Evolutionary conservation across 2,888 invertebrate species (phyloP), one percentile per base, ranked within the genome.

Genomic region (Tetrapedia diversipes): DNA sequence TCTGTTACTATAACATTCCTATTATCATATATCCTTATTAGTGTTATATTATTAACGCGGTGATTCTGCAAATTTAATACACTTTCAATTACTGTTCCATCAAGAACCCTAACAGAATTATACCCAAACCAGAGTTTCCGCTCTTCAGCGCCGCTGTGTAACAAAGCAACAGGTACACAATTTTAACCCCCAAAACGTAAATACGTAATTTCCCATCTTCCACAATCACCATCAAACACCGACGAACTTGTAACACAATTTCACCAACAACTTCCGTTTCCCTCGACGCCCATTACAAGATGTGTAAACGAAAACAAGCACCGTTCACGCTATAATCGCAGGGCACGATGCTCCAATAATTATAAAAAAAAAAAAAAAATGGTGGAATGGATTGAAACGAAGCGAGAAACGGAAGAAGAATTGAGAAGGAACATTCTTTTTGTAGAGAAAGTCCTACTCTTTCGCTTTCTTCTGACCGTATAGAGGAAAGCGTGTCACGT

Each of bases 401-500:
- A 19, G 7, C 69, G 66, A 69, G 72, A 63, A 41, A 49, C 10
- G 16, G 19, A 24, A 27, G 10, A 27, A 37, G 24, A 24, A 68
- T 27, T 16, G 54, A 32, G 34, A 57, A 29, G 24, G 22, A 45
- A 19, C 51, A 29, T 32, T 49, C 29, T 53, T 14, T 29, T 19
- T 11, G 8, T 16, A 51, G 39, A 32, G n/a, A 14, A 39, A 22
- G 41, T 54, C 32, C 27, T 64, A 51, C 75, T 73, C 32, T 66
- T 49, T 53, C 39, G 34, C 34, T 41, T 45, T 39, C 51, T 75
- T 61, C 67, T 72, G 49, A 51, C 19, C 61, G 76, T 27, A 24
- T n/a, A 19, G 74, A 53, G 60, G 72, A 70, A 69, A 56, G 73
- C 60, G 77, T 77, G 81, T 85, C 81, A 83, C 76, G 73, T 66